These are phyloP conservation scores for Hyposoter didymator DNA, from an alignment of 2,888 invertebrate genomes.

Conservation along the genomic window DNA sequence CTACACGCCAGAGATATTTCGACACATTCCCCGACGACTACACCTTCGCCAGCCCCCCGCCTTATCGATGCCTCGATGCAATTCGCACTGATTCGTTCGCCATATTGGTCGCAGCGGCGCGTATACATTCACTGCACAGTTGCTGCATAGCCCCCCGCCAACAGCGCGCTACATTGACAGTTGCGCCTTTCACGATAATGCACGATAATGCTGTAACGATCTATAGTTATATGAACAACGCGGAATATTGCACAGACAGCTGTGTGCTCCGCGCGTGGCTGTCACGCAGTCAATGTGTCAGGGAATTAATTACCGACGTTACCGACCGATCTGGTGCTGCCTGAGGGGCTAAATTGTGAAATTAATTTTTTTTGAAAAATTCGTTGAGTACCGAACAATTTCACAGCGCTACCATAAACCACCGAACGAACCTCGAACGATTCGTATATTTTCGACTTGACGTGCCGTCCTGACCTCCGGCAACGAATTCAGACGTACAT, in stretches of 20 bases:
- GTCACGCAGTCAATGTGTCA: neutral
- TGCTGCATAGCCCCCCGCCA: conserved; percentile 1
- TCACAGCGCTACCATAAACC: too few species aligned
- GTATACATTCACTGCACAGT: conserved; percentile 7
- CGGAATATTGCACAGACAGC: neutral
- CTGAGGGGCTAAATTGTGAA: too few species aligned
- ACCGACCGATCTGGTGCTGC: too few species aligned
- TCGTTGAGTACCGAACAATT: too few species aligned
- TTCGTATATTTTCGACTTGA: too few species aligned
- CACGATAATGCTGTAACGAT: neutral
- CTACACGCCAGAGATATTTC: neutral
- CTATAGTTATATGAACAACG: neutral
- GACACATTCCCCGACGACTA: neutral
- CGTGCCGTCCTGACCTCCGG: too few species aligned
- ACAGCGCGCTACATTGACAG: neutral
- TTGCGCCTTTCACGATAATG: neutral
- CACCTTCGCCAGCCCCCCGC: neutral
- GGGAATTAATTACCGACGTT: too few species aligned
- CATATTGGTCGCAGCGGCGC: conserved; percentile 12
- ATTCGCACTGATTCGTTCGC: conserved; percentile 10
- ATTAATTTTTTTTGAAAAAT: too few species aligned
- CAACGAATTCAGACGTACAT: too few species aligned
- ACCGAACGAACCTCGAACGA: too few species aligned
- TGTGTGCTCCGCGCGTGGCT: neutral
- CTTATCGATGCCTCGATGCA: neutral